Base-by-base conservation (phyloP, 2,888 invertebrate species). In the Cheilosia variabilis region DNA sequence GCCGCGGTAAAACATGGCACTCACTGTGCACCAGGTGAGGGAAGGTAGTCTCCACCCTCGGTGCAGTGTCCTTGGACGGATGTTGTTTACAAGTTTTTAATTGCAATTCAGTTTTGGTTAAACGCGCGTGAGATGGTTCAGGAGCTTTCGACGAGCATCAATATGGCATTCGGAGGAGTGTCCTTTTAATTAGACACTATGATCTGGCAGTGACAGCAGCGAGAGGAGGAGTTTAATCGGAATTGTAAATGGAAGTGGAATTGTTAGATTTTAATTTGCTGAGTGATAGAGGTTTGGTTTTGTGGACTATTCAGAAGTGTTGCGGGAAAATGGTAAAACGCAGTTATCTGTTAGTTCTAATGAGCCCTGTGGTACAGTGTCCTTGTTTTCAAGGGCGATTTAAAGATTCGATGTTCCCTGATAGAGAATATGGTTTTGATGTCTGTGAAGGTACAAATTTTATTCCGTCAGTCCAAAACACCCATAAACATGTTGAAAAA, bases 1-100 rank as follows among this genome's bases (percentile, higher is more conserved):
- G 87, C 87, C 87, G 87, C 81, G 86, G 82, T 72, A 63, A 75
- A 62, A 73, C 55, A 55, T 41, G 52, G 58, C 37, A 37, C 65
- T 60, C 43, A 41, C 50, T 24, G 13, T 15, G 52, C 15, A 19
- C 3, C 1, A 24, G 62, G 45, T n/a, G 62, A 24, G 3, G 50
- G 19, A 50, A 7, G 45, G 5, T 17, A 7, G n/a, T n/a, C 7
- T 6, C 17, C n/a, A 6, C 0, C n/a, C 15, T n/a, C 17, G 2
- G 6, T 31, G 45, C 13, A 68, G 68, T 81, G 76, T 81, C 62
- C 76, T 58, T 76, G 68, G 66, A 76, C 86, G 71, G 55, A 76
- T 41, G 72, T 63, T 81, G 81, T 81, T 86, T 81, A 77, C 86
- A 86, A 86, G 81, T 86, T 84, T 77, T 86, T 81, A 86, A 86